Conservation (phyloP, 2,113 vertebrate genomes). For the Furnarius figulus region DNA sequence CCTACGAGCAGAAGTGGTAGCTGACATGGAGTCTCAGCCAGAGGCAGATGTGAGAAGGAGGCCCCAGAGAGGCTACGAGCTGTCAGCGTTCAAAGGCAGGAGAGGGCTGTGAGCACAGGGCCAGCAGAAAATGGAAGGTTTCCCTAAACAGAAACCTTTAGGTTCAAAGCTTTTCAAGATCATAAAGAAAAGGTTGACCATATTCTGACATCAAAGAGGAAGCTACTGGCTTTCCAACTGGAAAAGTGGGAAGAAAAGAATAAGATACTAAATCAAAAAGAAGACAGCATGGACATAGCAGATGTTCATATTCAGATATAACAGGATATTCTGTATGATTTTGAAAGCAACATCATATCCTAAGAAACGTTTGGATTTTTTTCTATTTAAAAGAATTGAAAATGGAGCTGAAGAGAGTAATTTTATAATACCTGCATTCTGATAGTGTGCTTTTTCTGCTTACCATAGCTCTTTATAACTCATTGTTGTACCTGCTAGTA, state of each 20-base stretch:
- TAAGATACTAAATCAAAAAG: neutral
- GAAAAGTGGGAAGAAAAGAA: neutral
- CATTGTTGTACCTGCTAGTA: neutral
- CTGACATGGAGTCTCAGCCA: neutral
- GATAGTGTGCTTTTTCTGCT: neutral
- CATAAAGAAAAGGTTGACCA: neutral
- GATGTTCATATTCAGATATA: too few species aligned
- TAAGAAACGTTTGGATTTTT: neutral
- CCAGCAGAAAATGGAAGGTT: neutral
- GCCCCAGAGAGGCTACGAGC: neutral
- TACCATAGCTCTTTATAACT: neutral
- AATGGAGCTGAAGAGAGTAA: neutral
- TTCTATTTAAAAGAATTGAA: neutral
- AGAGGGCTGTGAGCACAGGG: neutral
- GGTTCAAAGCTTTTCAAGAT: neutral
- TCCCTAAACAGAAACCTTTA: neutral
- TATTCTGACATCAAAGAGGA: neutral
- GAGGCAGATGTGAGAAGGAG: neutral
- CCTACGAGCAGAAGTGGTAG: neutral
- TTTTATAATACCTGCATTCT: neutral
- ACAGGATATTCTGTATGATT: neutral
- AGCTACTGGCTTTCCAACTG: neutral
- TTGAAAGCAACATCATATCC: neutral
- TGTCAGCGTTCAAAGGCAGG: rapidly evolving
- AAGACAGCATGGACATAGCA: neutral